These are phyloP conservation scores for Eupristina koningsbergeri DNA, from an alignment of 1,140 invertebrate genomes.

Conservation along the genomic window DNA sequence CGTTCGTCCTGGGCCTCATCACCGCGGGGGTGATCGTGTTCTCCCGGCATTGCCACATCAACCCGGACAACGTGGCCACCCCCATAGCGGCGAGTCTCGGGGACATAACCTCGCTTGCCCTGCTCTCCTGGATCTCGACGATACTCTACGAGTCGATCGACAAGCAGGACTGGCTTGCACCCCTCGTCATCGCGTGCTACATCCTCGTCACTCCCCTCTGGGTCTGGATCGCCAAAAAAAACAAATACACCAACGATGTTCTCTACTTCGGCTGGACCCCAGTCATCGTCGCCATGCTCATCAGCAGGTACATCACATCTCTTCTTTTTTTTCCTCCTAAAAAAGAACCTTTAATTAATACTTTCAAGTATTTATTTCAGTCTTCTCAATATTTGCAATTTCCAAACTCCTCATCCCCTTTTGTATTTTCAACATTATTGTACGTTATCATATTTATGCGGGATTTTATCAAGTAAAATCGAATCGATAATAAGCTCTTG, in stretches of 20 bases:
- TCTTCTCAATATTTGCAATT: too few relatives aligned
- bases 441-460: too few relatives aligned
- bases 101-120: conserved; percentile 84
- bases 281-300: conserved; percentile 83
- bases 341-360: too few relatives aligned
- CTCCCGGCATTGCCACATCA: conserved; percentile 82
- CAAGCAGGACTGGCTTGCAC: conserved; percentile 79
- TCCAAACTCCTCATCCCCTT: too few relatives aligned
- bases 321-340: too few relatives aligned
- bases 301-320: conserved; percentile 75
- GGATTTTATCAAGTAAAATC: too few relatives aligned
- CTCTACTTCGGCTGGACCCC: conserved; percentile 82
- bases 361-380: too few relatives aligned
- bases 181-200: conserved; percentile 78
- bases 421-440: too few relatives aligned
- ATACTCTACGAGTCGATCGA: conserved; percentile 77
- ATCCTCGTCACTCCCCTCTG: conserved; percentile 80
- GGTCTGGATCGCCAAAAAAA: conserved; percentile 79
- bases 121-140: conserved; percentile 81
- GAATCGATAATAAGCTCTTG: too few relatives aligned
- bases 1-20: conserved; percentile 79
- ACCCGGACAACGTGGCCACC: conserved; percentile 93
- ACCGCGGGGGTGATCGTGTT: conserved; percentile 82
- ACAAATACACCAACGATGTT: conserved; percentile 79
- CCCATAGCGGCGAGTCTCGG: conserved; percentile 92